Conservation (phyloP, 1,140 invertebrate species). For the Drosophila littoralis region DNA sequence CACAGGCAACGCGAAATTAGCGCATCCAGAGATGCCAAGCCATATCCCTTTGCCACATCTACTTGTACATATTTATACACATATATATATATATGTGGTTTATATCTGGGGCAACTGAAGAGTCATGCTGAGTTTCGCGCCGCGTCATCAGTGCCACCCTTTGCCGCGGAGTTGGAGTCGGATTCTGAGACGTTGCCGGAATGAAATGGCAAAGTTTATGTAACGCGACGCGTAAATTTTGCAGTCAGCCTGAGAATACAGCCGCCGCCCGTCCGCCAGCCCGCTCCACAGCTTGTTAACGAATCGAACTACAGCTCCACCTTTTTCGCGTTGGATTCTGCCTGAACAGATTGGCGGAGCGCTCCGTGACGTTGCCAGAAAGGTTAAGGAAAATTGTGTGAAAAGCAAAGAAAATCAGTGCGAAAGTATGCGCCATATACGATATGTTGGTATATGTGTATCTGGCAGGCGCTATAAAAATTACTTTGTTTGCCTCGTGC, state of each 20-base stretch:
- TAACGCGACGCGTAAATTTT: conserved; percentile 70
- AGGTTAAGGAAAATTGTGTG: conserved; percentile 30
- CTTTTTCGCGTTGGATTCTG: conserved; percentile 54
- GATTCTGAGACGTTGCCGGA: conserved; percentile 20
- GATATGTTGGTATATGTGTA: conserved; percentile 10
- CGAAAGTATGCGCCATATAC: conserved; percentile 40
- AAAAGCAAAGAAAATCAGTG: conserved; percentile 50
- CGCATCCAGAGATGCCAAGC: conserved; percentile 46
- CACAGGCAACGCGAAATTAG: conserved; percentile 56
- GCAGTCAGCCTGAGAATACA: conserved; percentile 55
- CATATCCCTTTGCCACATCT: conserved; percentile 8
- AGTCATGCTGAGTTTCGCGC: conserved; percentile 71
- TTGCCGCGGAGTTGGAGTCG: not conserved
- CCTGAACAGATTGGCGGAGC: conserved; percentile 69
- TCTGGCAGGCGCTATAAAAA: conserved; percentile 63
- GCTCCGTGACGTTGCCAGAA: conserved; percentile 59
- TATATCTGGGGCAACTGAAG: conserved; percentile 34
- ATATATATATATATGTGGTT: conserved; percentile 23
- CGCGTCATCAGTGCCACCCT: conserved; percentile 38
- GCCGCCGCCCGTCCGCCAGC: not conserved
- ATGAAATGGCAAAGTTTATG: conserved; percentile 66
- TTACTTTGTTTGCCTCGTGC: conserved; percentile 80
- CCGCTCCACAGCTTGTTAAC: conserved; percentile 51
- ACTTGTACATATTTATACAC: conserved; percentile 12
- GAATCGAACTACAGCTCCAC: conserved; percentile 81